These are phyloP conservation scores for Aurelia aurita DNA, from an alignment of 30 jellyfish, hydroid and myxozoan genomes.

Conservation along the genomic window DNA sequence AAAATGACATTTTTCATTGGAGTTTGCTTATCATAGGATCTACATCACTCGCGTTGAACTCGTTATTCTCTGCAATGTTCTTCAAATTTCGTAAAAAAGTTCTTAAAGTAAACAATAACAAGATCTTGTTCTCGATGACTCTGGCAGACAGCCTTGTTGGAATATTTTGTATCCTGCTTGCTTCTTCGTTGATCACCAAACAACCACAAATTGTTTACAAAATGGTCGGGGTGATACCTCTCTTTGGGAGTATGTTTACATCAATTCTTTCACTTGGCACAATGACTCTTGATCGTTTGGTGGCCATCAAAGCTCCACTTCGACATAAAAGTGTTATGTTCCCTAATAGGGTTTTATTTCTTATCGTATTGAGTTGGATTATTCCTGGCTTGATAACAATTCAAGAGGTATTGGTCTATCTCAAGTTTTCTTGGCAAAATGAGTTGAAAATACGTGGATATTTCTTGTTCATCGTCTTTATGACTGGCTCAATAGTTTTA, in stretches of 20 bases:
- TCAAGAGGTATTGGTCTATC: constrained; percentile 24
- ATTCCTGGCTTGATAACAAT: constrained; percentile 17
- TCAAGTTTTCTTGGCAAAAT: constrained; percentile 6
- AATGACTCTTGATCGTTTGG: constrained; percentile 54
- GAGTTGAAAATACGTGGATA: constrained; percentile 55
- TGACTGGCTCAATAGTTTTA: constrained; percentile 40
- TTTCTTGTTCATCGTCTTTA: constrained; percentile 26
- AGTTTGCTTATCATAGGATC: constrained; percentile 52
- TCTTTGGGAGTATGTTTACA: constrained; percentile 61
- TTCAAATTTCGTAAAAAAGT: constrained; percentile 17
- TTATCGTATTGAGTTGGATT: constrained; percentile 32
- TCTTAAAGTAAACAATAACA: constrained; percentile 32
- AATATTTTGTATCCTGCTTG: constrained; percentile 27
- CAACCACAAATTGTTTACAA: constrained; percentile 30
- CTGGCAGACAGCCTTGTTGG: constrained; percentile 69
- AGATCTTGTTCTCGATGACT: constrained; percentile 66
- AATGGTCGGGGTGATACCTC: constrained; percentile 36
- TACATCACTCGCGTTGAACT: constrained; percentile 25
- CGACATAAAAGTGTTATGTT: constrained; percentile 31
- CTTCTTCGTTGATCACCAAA: constrained; percentile 14
- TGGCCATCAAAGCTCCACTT: constrained; percentile 46
- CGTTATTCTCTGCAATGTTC: constrained; percentile 40
- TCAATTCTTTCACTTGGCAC: constrained; percentile 32
- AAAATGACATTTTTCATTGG: constrained; percentile 13
- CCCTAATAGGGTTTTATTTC: neutral